Percentiles rank a stretch among this genome's conserved stretches.
Evolutionary conservation across 1,140 invertebrate genomes (phyloP).

Genomic region (Polypedilum pembai): DNA sequence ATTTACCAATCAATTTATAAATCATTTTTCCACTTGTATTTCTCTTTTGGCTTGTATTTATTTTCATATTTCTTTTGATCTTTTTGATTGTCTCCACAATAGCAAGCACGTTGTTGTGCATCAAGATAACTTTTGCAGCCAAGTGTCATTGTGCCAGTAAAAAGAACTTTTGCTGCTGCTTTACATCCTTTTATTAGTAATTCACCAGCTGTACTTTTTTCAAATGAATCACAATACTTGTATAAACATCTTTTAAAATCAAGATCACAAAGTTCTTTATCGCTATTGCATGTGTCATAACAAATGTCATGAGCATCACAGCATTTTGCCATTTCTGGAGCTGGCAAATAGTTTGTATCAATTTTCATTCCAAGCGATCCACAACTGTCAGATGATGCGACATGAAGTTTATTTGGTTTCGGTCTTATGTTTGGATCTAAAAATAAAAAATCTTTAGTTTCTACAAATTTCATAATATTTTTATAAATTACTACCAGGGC

Average conservation of each 20-base stretch:
- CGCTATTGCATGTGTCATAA: conserved; percentile 79
- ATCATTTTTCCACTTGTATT: no score
- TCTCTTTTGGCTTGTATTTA: no score
- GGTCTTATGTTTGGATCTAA: no score
- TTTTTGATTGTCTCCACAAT: conserved; percentile 45
- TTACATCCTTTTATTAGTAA: conserved; percentile 68
- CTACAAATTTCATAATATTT: not conserved
- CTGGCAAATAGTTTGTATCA: conserved; percentile 63
- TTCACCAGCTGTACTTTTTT: conserved; percentile 50
- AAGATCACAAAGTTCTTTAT: conserved; percentile 79
- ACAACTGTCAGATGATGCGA: conserved; percentile 69
- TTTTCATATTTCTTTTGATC: no score
- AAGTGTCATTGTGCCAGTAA: conserved; percentile 68
- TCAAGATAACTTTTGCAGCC: conserved; percentile 77
- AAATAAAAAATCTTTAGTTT: no score
- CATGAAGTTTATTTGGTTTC: conserved; percentile 39
- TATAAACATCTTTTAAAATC: conserved; percentile 80
- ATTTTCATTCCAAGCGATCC: conserved; percentile 69
- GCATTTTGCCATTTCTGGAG: conserved; percentile 71
- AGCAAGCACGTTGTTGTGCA: conserved; percentile 70
- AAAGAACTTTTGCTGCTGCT: conserved; percentile 72
- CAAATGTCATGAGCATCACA: conserved; percentile 82
- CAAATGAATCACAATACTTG: conserved; percentile 66
- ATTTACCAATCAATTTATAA: no score
- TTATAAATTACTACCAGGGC: conserved; percentile 55